Evolutionary conservation across 2,888 invertebrate genomes (phyloP).

Genomic region (Meta bourneti): DNA sequence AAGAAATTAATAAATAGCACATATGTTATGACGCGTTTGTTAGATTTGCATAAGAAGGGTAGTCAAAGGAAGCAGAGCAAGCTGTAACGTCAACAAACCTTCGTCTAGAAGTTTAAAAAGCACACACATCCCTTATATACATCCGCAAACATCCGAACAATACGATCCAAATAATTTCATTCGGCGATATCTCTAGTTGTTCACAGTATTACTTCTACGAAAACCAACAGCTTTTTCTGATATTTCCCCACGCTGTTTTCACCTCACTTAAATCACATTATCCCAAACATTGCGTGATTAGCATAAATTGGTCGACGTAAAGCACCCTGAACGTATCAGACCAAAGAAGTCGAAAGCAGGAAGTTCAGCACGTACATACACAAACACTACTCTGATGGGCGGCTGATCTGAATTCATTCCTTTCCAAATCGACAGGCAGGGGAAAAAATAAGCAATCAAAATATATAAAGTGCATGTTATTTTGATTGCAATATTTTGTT

Average conservation of each 20-base stretch:
- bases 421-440: conserved; percentile 26
- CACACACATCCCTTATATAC: not conserved
- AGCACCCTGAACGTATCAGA: not conserved
- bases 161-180: not conserved
- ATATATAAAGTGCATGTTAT: not conserved
- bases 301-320: not conserved
- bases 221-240: not conserved
- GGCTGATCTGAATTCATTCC: not conserved
- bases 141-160: not conserved
- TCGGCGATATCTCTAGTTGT: conserved; percentile 7
- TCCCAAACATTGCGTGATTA: conserved; percentile 2
- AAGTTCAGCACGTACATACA: conserved; percentile 20
- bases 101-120: too few relatives aligned
- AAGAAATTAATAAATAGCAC: too few relatives aligned
- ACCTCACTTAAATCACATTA: conserved; percentile 1
- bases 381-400: not conserved
- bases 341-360: conserved; percentile 6
- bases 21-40: too few relatives aligned
- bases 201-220: not conserved
- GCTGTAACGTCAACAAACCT: too few relatives aligned
- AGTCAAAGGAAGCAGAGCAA: too few relatives aligned
- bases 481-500: conserved; percentile 11
- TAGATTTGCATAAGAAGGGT: too few relatives aligned
- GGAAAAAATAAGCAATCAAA: conserved; percentile 4
- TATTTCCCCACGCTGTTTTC: not conserved